phyloP scores from a whole-genome alignment of 2,797 vertebrate genomes.

The Platalea minor region DNA sequence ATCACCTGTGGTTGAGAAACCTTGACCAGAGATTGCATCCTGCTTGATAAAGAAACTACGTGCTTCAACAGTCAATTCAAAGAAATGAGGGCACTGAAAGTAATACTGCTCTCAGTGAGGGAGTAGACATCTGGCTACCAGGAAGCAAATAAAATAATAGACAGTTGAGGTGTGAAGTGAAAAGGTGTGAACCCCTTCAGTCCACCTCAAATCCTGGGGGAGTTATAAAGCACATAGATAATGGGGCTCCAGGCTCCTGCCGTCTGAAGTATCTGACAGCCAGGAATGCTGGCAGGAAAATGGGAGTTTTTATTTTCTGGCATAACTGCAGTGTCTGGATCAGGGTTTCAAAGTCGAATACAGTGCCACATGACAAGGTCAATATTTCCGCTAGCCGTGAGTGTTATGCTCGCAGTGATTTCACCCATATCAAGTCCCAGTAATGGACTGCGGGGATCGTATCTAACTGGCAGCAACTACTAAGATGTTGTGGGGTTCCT shows the following conservation, averaged over 20 bases:
- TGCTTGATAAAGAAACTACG: rapidly evolving
- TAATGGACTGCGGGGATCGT: not conserved
- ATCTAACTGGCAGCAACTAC: not conserved
- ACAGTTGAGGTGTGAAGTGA: not conserved
- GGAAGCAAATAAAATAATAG: not conserved
- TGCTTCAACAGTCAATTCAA: not conserved
- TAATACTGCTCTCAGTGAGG: not conserved
- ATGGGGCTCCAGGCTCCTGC: not conserved
- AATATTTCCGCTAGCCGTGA: not conserved
- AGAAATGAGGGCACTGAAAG: not conserved
- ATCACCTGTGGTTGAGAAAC: not conserved
- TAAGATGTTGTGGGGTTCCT: not conserved
- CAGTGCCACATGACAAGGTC: not conserved
- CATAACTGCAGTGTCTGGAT: not conserved
- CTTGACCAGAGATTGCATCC: not conserved
- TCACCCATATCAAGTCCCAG: not conserved
- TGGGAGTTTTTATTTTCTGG: not conserved
- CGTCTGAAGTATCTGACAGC: not conserved
- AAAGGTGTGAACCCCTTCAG: not conserved
- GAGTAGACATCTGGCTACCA: not conserved
- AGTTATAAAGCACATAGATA: not conserved
- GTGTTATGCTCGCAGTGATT: not conserved
- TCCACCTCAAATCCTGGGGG: not conserved
- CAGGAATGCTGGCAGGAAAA: constrained; percentile 21
- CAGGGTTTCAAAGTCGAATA: not conserved